phyloP scores from a whole-genome alignment of 2,888 invertebrate species.

The Tholera decimalis region DNA sequence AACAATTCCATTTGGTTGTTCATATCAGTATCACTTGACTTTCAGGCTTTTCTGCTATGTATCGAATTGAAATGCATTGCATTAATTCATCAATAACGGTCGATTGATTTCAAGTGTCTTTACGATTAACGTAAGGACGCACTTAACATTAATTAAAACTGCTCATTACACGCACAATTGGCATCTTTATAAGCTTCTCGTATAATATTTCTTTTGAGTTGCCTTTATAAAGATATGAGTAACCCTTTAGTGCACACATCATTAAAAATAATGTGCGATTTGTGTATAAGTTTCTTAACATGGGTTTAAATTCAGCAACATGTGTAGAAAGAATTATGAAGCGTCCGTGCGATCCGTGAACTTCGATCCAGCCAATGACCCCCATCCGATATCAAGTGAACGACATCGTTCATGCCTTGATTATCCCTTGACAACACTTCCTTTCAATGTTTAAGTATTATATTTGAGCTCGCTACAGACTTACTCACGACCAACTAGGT shows the following conservation, averaged over 20 bases:
- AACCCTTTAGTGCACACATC: constrained; percentile 39
- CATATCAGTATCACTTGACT: constrained; percentile 37
- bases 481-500: constrained; percentile 46
- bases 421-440: constrained; percentile 86
- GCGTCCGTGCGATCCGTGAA: constrained; percentile 74
- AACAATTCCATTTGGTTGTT: constrained; percentile 14
- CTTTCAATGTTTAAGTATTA: constrained; percentile 75
- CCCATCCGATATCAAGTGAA: constrained; percentile 81
- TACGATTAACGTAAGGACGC: constrained; percentile 56
- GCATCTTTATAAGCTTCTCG: constrained; percentile 19
- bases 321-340: constrained; percentile 69
- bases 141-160: constrained; percentile 62
- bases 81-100: constrained; percentile 71
- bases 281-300: constrained; percentile 43
- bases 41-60: constrained; percentile 43
- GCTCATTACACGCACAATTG: constrained; percentile 49
- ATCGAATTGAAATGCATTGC: constrained; percentile 72
- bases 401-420: constrained; percentile 87
- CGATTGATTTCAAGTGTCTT: constrained; percentile 85
- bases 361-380: constrained; percentile 84
- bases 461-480: constrained; percentile 58
- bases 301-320: constrained; percentile 61
- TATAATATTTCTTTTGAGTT: constrained; percentile 26
- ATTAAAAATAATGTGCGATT: constrained; percentile 50
- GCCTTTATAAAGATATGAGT: constrained; percentile 40